A percentile compares a stretch with the other conserved stretches of the same genome.
Evolutionary conservation across 2,888 invertebrate species (phyloP).

Genomic region (Helicoverpa assulta): DNA sequence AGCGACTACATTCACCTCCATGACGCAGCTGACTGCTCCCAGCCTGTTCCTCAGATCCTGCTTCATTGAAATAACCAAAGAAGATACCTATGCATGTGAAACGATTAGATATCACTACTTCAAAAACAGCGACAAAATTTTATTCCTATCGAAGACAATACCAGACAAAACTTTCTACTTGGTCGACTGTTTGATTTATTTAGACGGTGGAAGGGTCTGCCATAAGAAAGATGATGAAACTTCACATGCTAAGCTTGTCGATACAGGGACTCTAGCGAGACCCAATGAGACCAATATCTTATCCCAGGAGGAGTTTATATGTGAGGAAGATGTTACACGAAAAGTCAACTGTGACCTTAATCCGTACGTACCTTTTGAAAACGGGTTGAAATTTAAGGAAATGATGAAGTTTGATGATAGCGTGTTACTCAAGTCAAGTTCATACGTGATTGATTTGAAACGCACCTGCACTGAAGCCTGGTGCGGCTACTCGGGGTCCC

Average conservation of each 20-base stretch:
- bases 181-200: constrained; percentile 83
- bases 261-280: constrained; percentile 77
- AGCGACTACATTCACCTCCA: constrained; percentile 69
- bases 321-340: constrained; percentile 74
- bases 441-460: constrained; percentile 69
- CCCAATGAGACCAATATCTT: constrained; percentile 76
- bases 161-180: constrained; percentile 76
- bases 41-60: constrained; percentile 73
- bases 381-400: constrained; percentile 73
- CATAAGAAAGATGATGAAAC: constrained; percentile 75
- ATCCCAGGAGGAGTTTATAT: constrained; percentile 84
- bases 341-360: constrained; percentile 79
- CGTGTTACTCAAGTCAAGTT: constrained; percentile 77
- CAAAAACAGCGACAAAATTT: constrained; percentile 81
- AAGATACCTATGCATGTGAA: constrained; percentile 74
- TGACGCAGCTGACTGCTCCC: constrained; percentile 75
- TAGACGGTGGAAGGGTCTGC: constrained; percentile 80
- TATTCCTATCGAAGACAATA: constrained; percentile 77
- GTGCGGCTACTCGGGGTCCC: constrained; percentile 80
- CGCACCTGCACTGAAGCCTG: constrained; percentile 73
- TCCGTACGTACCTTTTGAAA: constrained; percentile 73
- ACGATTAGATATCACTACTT: constrained; percentile 76
- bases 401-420: constrained; percentile 66
- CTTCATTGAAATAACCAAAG: constrained; percentile 57
- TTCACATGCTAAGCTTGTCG: constrained; percentile 76